A percentile compares a stretch with the other conserved stretches of the same genome.
Evolutionary conservation across 2,797 vertebrate genomes (phyloP).

Genomic region (Anomalospiza imberbis): DNA sequence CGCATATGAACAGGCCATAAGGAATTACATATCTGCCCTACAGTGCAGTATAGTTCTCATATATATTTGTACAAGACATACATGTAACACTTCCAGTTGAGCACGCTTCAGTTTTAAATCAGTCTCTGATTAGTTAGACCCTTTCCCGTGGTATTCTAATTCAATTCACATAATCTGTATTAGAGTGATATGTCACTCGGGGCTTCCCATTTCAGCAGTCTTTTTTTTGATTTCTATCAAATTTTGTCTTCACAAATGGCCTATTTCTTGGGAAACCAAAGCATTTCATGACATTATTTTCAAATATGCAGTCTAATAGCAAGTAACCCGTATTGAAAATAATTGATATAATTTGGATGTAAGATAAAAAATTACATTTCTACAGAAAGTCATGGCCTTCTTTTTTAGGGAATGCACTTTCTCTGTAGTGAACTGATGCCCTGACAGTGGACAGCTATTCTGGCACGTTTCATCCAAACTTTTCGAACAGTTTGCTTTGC

Average conservation of each 20-base stretch:
- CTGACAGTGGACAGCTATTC: background rate
- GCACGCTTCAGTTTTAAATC: background rate
- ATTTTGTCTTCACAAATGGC: background rate
- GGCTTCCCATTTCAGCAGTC: background rate
- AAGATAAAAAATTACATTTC: background rate
- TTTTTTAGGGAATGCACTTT: background rate
- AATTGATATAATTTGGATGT: background rate
- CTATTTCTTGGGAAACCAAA: background rate
- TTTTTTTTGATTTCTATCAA: background rate
- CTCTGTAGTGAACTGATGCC: background rate
- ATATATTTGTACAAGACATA: background rate
- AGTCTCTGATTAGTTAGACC: background rate
- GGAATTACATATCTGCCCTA: background rate
- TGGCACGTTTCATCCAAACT: background rate
- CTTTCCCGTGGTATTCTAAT: background rate
- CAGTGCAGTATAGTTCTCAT: background rate
- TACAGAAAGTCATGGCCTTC: background rate
- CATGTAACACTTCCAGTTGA: background rate
- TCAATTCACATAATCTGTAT: background rate
- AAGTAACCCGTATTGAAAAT: background rate
- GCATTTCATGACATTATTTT: background rate
- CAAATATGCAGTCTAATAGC: background rate
- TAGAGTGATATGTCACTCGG: background rate
- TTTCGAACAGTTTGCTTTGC: background rate
- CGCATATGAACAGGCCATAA: background rate